Conservation (phyloP, 2,888 invertebrate species). For the Tolmerus cingulatus region DNA sequence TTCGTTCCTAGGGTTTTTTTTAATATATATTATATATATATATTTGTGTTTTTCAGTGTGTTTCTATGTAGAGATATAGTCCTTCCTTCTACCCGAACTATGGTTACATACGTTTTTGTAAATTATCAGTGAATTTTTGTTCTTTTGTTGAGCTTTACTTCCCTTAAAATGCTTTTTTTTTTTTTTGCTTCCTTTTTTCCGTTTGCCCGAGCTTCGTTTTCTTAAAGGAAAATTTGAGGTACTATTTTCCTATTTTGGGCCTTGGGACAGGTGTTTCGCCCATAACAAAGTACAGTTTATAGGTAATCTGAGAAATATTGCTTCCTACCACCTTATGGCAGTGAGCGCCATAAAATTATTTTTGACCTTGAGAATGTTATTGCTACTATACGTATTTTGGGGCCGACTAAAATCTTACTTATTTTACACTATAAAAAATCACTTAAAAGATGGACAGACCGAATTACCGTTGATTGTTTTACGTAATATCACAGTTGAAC, state of each 20-base stretch:
- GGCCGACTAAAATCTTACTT: neutral
- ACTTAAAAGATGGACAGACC: neutral
- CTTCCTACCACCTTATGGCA: neutral
- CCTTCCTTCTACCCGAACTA: neutral
- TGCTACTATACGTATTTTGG: neutral
- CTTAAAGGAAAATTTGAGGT: neutral
- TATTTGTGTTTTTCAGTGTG: neutral
- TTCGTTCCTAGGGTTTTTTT: neutral
- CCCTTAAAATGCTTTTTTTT: neutral
- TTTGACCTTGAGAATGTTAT: neutral
- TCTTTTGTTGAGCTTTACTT: neutral
- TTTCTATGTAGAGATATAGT: neutral
- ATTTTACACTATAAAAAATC: neutral
- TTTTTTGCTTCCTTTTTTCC: neutral
- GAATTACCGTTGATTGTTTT: conserved; percentile 54
- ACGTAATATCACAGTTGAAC: conserved; percentile 55
- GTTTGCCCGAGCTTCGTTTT: neutral
- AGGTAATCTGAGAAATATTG: neutral
- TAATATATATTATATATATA: neutral
- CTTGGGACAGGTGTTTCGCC: neutral
- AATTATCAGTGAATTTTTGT: neutral
- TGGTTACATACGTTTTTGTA: neutral
- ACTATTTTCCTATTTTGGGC: neutral
- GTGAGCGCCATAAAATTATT: neutral
- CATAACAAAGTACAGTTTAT: neutral